Evolutionary conservation across 2,888 invertebrate species (phyloP), one percentile per base, ranked within the genome.

Genomic region (Ophion obscuratus): DNA sequence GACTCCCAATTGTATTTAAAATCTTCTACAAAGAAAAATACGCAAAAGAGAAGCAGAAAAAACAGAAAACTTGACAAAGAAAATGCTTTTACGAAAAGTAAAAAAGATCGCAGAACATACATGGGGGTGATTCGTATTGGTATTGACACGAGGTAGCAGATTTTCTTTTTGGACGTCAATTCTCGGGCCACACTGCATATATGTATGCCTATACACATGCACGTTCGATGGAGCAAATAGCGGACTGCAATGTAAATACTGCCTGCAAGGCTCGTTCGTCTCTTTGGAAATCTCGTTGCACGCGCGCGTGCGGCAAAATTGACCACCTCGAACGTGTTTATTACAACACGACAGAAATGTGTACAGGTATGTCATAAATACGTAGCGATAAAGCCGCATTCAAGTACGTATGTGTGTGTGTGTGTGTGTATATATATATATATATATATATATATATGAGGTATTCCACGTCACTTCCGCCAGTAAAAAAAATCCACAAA

Each of bases 311-410:
- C 47, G 47, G 53, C 59, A 27, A 47, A 53, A 83, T 59, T 68
- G 47, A 83, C 47, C 73, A 47, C 17, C 61, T 81, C 7, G 47
- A 17, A 44, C 68, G 47, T 68, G 73, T 83, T 78, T 68, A 36
- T 70, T 83, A 74, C 44, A 61, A 78, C n/a, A 7, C 27, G 7
- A 61, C 36, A 83, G 44, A 27, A 70, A 57, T 53, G 36, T 20
- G 9, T 31, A 17, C 74, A 44, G 17, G 3, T 24, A 74, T 7
- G 31, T 36, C 20, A 62, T n/a, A 61, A 3, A 61, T 61, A 24
- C 11, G 27, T 27, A 57, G 53, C 53, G 17, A 53, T 53, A 5
- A 11, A 14, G 5, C 53, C 14, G 14, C 53, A 14, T 53, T 53
- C 2, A 53, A 53, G 53, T 31, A 36, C 9, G 6, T 40, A 40